These are phyloP conservation scores for Pseudorectes ferrugineus DNA, from an alignment of 2,113 vertebrate species.

Conservation along the genomic window DNA sequence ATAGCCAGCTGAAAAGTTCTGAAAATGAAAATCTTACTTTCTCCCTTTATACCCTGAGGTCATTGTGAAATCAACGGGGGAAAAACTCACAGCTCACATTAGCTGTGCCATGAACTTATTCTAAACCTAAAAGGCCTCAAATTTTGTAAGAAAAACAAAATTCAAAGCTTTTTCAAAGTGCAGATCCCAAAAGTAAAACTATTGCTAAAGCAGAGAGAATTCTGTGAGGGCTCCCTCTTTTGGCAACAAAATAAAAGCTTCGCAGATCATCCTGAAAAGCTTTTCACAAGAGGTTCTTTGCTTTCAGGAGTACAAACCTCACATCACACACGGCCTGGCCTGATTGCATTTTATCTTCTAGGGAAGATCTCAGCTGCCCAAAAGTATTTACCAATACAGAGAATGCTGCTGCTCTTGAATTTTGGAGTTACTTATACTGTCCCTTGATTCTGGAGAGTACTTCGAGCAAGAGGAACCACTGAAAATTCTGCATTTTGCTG, in stretches of 20 bases:
- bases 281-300: background rate
- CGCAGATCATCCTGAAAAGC: background rate
- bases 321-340: background rate
- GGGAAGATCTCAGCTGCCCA: background rate
- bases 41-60: background rate
- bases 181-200: background rate
- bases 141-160: background rate
- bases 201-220: background rate
- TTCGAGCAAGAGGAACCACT: background rate
- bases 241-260: slow-evolving; percentile 29
- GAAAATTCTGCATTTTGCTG: background rate
- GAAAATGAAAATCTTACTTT: background rate
- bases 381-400: background rate
- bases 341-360: background rate
- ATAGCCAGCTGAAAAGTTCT: background rate
- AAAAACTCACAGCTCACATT: background rate
- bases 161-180: background rate
- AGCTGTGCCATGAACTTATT: background rate
- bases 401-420: background rate
- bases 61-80: background rate
- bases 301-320: background rate
- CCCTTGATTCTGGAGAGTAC: background rate
- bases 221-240: slow-evolving; percentile 62
- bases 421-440: background rate
- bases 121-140: background rate